Conservation (phyloP, 2,797 vertebrate genomes). For the Manis pentadactyla region DNA sequence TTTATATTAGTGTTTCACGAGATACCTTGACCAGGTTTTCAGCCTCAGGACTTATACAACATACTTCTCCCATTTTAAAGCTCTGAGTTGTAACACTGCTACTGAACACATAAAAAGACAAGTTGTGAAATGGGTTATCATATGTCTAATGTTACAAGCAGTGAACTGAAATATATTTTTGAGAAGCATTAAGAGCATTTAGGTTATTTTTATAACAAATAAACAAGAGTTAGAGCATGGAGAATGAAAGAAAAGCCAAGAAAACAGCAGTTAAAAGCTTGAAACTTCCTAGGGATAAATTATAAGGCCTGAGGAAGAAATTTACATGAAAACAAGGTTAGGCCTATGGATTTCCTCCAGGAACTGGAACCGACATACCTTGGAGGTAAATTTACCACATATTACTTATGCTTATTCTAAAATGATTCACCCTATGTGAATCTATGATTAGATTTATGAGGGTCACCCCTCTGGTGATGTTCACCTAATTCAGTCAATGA, state of each 20-base stretch:
- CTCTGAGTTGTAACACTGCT: neutral
- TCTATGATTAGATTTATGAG: neutral
- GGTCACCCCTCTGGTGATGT: neutral
- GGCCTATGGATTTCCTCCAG: neutral
- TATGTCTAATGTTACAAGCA: neutral
- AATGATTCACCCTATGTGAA: neutral
- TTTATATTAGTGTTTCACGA: neutral
- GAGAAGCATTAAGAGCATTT: neutral
- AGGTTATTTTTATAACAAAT: neutral
- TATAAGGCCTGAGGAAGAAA: neutral
- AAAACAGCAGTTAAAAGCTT: neutral
- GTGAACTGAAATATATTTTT: constrained; percentile 33
- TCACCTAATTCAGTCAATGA: constrained; percentile 52
- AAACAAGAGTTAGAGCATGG: neutral
- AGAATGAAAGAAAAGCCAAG: constrained; percentile 28
- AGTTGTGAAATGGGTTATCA: neutral
- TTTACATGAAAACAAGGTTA: constrained; percentile 51
- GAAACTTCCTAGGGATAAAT: constrained; percentile 50
- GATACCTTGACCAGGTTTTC: neutral
- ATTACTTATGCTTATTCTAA: constrained; percentile 1
- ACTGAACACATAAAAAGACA: constrained; percentile 21
- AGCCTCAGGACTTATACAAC: neutral
- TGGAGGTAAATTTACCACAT: neutral
- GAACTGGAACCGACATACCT: constrained; percentile 19
- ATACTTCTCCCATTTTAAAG: neutral